phyloP scores from a whole-genome alignment of 2,888 invertebrate genomes.

The Petrolisthes manimaculis region DNA sequence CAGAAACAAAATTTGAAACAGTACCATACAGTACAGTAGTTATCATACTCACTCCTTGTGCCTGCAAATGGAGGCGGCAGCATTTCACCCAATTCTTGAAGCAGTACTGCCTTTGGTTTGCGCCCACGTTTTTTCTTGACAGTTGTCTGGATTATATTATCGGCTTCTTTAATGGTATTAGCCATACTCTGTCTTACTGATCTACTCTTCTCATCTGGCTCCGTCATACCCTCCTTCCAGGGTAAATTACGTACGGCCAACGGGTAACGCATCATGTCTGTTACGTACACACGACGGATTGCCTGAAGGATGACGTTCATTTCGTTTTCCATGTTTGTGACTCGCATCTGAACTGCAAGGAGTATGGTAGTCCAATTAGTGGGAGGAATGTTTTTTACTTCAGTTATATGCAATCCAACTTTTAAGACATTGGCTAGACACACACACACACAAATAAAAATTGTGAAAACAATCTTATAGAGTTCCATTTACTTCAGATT shows the following conservation, averaged over 20 bases:
- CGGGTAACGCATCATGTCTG: slow-evolving; percentile 38
- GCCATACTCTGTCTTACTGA: slow-evolving; percentile 26
- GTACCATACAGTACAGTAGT: background rate
- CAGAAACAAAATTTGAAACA: background rate
- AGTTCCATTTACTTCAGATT: no score
- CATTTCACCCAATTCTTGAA: no score
- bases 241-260: slow-evolving; percentile 17
- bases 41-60: slow-evolving; percentile 22
- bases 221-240: slow-evolving; percentile 3
- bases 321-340: slow-evolving; percentile 33
- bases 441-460: no score
- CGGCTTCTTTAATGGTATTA: slow-evolving; percentile 9
- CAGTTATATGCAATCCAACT: no score
- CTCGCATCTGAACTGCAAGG: slow-evolving; percentile 29
- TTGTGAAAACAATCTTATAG: no score
- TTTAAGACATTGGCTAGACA: no score
- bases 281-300: slow-evolving; percentile 32
- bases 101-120: background rate
- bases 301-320: slow-evolving; percentile 14
- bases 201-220: background rate
- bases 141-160: background rate
- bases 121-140: slow-evolving; percentile 42
- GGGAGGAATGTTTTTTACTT: no score
- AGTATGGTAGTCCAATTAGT: no score
- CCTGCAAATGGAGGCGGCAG: background rate